Conservation (phyloP, 1,140 invertebrate species). For the Trissolcus basalis region DNA sequence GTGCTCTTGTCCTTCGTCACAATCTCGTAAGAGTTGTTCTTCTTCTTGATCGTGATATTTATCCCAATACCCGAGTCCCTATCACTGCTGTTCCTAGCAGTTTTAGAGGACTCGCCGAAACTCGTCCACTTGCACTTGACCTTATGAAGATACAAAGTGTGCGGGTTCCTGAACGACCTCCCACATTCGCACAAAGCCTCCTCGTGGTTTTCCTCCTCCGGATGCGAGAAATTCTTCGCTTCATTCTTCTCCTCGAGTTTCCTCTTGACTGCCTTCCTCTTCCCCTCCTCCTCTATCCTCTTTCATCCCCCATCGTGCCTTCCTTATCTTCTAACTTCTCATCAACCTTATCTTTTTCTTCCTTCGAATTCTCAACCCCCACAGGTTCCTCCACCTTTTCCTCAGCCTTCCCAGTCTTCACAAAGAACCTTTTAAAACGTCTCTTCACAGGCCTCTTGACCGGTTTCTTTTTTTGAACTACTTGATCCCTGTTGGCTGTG, state of each 20-base stretch:
- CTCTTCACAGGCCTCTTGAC: too few species aligned
- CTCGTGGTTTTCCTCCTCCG: slow-evolving; percentile 1
- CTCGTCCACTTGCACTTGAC: slow-evolving; percentile 49
- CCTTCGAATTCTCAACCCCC: too few species aligned
- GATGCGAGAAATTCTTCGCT: too few species aligned
- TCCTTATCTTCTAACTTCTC: too few species aligned
- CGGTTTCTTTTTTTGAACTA: background rate
- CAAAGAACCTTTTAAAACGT: background rate
- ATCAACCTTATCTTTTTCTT: too few species aligned
- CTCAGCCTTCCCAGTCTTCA: too few species aligned
- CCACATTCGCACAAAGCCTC: slow-evolving; percentile 63
- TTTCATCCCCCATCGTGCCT: too few species aligned
- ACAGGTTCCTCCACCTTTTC: too few species aligned
- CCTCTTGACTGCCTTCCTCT: background rate
- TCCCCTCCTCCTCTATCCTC: background rate
- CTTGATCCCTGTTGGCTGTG: background rate
- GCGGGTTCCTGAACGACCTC: slow-evolving; percentile 65
- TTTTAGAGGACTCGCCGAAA: slow-evolving; percentile 7
- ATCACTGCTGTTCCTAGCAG: slow-evolving; percentile 61
- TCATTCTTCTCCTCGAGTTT: too few species aligned
- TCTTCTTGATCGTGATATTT: slow-evolving; percentile 74
- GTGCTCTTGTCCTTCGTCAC: slow-evolving; percentile 63
- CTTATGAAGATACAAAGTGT: slow-evolving; percentile 66
- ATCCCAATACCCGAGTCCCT: slow-evolving; percentile 69
- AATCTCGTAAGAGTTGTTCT: slow-evolving; percentile 72